These are phyloP conservation scores for Eumacrocentrus americanus DNA, from an alignment of 2,888 invertebrate species.

Conservation along the genomic window DNA sequence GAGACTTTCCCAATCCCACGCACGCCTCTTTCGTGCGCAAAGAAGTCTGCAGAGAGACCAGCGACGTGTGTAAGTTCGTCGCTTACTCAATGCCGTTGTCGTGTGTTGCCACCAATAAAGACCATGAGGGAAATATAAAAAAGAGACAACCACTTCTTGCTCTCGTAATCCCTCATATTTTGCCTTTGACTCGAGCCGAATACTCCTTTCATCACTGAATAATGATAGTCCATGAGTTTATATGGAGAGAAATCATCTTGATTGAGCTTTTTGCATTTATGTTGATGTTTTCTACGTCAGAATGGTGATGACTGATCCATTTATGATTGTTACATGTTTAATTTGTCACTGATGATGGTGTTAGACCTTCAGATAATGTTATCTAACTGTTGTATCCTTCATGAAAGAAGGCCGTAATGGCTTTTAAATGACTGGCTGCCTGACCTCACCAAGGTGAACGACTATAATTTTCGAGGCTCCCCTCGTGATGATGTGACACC, in stretches of 20 bases:
- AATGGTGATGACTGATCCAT: neutral
- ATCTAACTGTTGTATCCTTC: no score
- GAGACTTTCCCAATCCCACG: slow-evolving; percentile 23
- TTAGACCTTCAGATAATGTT: no score
- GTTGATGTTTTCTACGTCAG: no score
- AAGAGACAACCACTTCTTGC: neutral
- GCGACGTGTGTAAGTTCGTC: neutral
- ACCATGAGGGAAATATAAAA: neutral
- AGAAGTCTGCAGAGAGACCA: neutral
- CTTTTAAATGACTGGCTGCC: no score
- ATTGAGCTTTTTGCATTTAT: no score
- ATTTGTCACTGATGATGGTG: neutral
- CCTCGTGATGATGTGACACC: neutral
- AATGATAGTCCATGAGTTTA: neutral
- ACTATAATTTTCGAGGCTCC: neutral
- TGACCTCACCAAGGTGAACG: neutral
- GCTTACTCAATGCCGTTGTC: neutral
- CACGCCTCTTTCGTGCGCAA: slow-evolving; percentile 10
- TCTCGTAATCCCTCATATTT: neutral
- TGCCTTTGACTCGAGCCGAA: neutral
- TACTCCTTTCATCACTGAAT: neutral
- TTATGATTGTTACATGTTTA: neutral
- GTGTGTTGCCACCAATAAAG: no score
- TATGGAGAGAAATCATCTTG: no score
- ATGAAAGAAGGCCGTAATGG: neutral